Percentiles rank a stretch among this genome's conserved stretches.
Conservation (phyloP, 2,113 vertebrate species). For the Tragelaphus scriptus region DNA sequence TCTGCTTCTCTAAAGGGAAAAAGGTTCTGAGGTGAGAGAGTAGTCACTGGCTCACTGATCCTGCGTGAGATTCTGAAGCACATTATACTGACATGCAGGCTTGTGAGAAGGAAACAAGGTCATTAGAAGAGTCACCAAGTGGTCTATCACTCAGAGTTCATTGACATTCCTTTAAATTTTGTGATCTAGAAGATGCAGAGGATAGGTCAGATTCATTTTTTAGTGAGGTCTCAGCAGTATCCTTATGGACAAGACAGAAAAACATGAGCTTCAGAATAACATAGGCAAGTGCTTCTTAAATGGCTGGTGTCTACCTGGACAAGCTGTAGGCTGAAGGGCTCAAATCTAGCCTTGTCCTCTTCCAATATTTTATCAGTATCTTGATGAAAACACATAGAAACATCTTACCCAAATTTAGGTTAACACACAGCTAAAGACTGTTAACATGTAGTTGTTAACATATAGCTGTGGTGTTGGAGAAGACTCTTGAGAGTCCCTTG, state of each 20-base stretch:
- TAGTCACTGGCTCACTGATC: neutral
- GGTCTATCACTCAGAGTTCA: neutral
- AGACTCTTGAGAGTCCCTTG: neutral
- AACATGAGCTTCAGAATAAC: neutral
- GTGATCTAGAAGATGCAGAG: neutral
- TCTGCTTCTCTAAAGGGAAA: neutral
- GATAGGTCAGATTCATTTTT: neutral
- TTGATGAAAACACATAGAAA: conserved; percentile 17
- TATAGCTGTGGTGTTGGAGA: neutral
- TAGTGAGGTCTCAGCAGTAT: conserved; percentile 19
- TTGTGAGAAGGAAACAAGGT: neutral
- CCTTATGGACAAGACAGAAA: neutral
- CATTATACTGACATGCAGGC: neutral
- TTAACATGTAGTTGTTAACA: neutral
- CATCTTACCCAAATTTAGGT: neutral
- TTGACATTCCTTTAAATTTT: neutral
- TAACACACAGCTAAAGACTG: neutral
- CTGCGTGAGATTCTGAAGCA: neutral
- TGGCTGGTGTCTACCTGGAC: neutral
- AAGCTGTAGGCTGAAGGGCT: neutral
- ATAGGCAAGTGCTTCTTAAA: neutral
- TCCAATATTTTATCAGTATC: neutral
- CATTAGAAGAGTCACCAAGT: neutral
- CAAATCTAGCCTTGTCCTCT: neutral
- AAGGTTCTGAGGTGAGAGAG: neutral